Percentiles rank a stretch among this genome's conserved stretches.
phyloP scores from a whole-genome alignment of 1,140 invertebrate genomes.

The Drosophila nannoptera region DNA sequence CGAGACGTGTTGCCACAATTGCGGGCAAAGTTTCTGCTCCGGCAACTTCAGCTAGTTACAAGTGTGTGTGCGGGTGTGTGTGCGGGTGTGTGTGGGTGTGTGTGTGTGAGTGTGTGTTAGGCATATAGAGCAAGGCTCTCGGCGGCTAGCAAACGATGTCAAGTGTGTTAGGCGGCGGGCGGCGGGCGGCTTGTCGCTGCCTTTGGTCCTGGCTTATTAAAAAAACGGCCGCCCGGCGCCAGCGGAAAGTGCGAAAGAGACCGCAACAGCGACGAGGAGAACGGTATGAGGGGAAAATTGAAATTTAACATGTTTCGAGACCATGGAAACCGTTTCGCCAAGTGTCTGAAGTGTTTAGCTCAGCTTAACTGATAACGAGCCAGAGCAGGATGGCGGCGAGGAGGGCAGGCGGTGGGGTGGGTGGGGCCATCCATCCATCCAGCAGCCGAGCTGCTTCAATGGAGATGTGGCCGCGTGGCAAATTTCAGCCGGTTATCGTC shows the following conservation, averaged over 20 bases:
- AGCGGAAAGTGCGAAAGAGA: not conserved
- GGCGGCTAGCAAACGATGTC: conserved; percentile 50
- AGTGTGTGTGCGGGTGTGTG: not conserved
- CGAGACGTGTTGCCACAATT: not conserved
- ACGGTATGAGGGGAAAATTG: not conserved
- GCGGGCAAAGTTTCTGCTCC: not conserved
- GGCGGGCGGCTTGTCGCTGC: conserved; percentile 12
- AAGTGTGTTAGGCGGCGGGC: conserved; percentile 32
- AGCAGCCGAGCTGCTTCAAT: not conserved
- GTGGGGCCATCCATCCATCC: not conserved
- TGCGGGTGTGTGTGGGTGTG: conserved; percentile 6
- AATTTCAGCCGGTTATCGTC: not conserved
- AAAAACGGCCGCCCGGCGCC: not conserved
- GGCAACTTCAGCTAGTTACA: not conserved
- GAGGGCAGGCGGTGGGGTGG: too few species aligned
- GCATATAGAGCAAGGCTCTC: conserved; percentile 27
- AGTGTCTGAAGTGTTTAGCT: conserved; percentile 59
- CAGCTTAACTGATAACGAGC: conserved; percentile 38
- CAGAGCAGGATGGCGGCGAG: not conserved
- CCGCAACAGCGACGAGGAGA: not conserved
- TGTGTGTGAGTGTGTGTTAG: conserved; percentile 10
- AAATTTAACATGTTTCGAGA: conserved; percentile 3
- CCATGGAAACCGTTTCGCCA: conserved; percentile 21
- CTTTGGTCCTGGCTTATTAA: conserved; percentile 31
- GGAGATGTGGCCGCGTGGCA: not conserved